phyloP scores from a whole-genome alignment of 1,140 invertebrate genomes.

The Apis cerana region DNA sequence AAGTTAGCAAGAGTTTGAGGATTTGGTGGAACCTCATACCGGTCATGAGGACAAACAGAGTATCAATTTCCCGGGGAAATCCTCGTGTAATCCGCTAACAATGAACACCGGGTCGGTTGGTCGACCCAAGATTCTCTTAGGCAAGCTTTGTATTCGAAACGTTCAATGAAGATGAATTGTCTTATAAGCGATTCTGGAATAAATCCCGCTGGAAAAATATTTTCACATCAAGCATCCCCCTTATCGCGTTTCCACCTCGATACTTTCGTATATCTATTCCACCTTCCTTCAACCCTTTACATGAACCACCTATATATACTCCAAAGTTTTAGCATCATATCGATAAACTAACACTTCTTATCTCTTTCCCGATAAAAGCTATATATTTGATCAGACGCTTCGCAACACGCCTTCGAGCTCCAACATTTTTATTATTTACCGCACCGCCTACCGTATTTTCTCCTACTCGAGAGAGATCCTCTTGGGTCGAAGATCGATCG shows the following conservation, averaged over 20 bases:
- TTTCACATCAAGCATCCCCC: constrained; percentile 25
- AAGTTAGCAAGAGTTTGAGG: constrained; percentile 39
- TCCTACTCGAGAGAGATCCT: constrained; percentile 38
- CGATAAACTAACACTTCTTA: constrained; percentile 53
- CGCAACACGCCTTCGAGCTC: constrained; percentile 30
- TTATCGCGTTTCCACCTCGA: not conserved
- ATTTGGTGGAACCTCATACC: constrained; percentile 33
- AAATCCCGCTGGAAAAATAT: constrained; percentile 47
- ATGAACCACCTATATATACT: not conserved
- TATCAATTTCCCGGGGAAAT: constrained; percentile 73
- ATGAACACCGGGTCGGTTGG: constrained; percentile 54
- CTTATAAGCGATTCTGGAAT: constrained; percentile 15
- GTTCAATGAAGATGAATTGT: constrained; percentile 51
- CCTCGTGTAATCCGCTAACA: constrained; percentile 71
- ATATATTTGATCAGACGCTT: constrained; percentile 53
- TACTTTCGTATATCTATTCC: not conserved
- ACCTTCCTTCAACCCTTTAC: not conserved
- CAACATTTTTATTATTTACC: constrained; percentile 70
- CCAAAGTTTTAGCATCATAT: constrained; percentile 39
- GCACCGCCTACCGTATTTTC: constrained; percentile 64
- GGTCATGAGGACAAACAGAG: constrained; percentile 60
- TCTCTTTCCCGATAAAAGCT: constrained; percentile 46
- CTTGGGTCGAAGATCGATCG: not conserved
- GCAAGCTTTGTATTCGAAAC: constrained; percentile 44
- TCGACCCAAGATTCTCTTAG: constrained; percentile 50